These are phyloP conservation scores for Microcebus murinus DNA, from an alignment of 2,113 vertebrate genomes.

Conservation along the genomic window DNA sequence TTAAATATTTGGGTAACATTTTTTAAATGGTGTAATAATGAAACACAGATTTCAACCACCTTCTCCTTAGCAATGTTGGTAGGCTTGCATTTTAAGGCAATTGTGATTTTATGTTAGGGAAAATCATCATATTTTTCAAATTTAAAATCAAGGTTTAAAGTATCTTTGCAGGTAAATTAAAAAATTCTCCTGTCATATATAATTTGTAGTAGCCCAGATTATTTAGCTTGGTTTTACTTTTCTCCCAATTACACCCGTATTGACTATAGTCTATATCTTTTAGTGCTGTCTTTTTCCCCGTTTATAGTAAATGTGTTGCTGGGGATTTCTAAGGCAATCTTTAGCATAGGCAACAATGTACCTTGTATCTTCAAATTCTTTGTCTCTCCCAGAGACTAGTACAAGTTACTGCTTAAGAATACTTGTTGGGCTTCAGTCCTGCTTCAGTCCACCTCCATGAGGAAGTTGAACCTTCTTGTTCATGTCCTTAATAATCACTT, in stretches of 20 bases:
- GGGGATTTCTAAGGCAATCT: not conserved
- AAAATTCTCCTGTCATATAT: not conserved
- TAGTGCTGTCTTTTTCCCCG: not conserved
- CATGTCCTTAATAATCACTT: not conserved
- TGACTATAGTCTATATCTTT: not conserved
- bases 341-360: not conserved
- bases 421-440: not conserved
- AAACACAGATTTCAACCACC: not conserved
- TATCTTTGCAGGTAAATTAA: not conserved
- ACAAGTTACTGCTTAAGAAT: not conserved
- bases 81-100: not conserved
- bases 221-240: not conserved
- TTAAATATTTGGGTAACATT: not conserved
- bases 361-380: not conserved
- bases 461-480: not conserved
- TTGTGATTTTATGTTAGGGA: not conserved
- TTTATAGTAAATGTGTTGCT: not conserved
- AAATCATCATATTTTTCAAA: not conserved
- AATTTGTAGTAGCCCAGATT: not conserved
- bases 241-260: not conserved
- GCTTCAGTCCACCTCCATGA: not conserved
- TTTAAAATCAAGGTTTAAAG: not conserved
- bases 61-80: not conserved
- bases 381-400: not conserved
- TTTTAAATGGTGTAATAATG: not conserved